Base-by-base conservation (phyloP, 2,888 invertebrate genomes). In the Aphidoletes aphidimyza region DNA sequence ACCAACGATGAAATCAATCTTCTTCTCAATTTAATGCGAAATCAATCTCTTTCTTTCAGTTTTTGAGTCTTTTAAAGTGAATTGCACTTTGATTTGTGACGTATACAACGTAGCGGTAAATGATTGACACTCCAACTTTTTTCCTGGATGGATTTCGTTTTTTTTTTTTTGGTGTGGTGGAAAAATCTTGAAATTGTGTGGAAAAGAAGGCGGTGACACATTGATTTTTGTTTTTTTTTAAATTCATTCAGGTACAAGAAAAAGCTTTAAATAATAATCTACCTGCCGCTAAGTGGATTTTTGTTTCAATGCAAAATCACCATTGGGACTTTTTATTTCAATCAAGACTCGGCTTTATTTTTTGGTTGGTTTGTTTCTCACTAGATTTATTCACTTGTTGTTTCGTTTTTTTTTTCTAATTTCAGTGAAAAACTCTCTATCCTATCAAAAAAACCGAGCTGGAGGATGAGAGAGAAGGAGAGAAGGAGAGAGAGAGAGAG, bases 1-100 rank as follows among this genome's bases (percentile, higher is more conserved):
- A n/a, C n/a, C n/a, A n/a, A 14, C 17, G 2, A 30, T 69, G 69
- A 69, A 69, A 69, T 69, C 69, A 69, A 69, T 69, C 69, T 69
- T 69, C 30, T 14, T 30, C 30, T 30, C 14, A 22, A 47, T 3
- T 14, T 54, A 54, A 54, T 54, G 54, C 54, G 54, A 54, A 54
- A 54, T 54, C 54, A 54, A 54, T 54, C 54, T 54, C 22, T 54
- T 47, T 19, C n/a, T n/a, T 30, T 30, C 69, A 69, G 30, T 69
- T 1, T n/a, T 69, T 69, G 69, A 69, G 26, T 69, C 30, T 22
- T 54, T 14, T 14, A n/a, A 22, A 69, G 8, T 69, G 69, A 30
- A 30, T 69, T 69, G 69, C 30, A 30, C 26, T 69, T 69, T 30
- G 30, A 69, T 34, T 30, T 69, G 69, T 69, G 14, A 1, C 69